Evolutionary conservation across 2,888 invertebrate genomes (phyloP).

Genomic region (Cryptophagus acutangulus): DNA sequence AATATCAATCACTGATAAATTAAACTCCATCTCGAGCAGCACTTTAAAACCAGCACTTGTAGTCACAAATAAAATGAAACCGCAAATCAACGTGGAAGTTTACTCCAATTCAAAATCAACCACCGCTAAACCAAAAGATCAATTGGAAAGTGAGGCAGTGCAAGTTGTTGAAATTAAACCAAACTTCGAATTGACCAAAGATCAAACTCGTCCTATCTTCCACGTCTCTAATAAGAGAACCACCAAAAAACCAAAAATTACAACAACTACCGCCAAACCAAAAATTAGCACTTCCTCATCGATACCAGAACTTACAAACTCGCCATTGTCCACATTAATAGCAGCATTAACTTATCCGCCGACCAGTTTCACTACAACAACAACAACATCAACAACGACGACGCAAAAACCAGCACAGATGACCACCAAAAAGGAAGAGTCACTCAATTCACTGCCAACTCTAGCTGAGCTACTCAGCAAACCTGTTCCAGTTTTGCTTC

Average conservation of each 20-base stretch:
- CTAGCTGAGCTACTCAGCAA: slow-evolving; percentile 11
- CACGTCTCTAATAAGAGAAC: slow-evolving; percentile 6
- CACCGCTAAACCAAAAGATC: slow-evolving; percentile 23
- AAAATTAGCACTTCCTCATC: slow-evolving; percentile 12
- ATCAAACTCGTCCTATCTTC: slow-evolving; percentile 10
- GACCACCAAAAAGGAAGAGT: slow-evolving; percentile 11
- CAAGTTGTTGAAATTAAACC: slow-evolving; percentile 19
- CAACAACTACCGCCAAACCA: slow-evolving; percentile 8
- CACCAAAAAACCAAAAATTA: slow-evolving; percentile 8
- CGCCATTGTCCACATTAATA: slow-evolving; percentile 15
- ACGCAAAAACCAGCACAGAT: slow-evolving; percentile 12
- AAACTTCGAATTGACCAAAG: slow-evolving; percentile 9
- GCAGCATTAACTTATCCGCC: slow-evolving; percentile 13
- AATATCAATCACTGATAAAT: slow-evolving; percentile 16
- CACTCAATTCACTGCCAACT: slow-evolving; percentile 11
- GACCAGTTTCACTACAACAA: slow-evolving; percentile 10
- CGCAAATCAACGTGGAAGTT: slow-evolving; percentile 25
- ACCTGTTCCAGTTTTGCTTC: too few species aligned
- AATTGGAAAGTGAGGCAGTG: slow-evolving; percentile 5
- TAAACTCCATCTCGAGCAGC: slow-evolving; percentile 13
- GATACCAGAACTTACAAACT: too few species aligned
- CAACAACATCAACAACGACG: slow-evolving; percentile 9
- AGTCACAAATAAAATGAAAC: slow-evolving; percentile 9
- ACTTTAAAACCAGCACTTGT: slow-evolving; percentile 13
- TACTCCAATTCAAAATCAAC: slow-evolving; percentile 26